A percentile compares a stretch with the other conserved stretches of the same genome.
These are phyloP conservation scores for Dissostichus mawsoni DNA, from an alignment of 2,113 vertebrate species.

Conservation along the genomic window DNA sequence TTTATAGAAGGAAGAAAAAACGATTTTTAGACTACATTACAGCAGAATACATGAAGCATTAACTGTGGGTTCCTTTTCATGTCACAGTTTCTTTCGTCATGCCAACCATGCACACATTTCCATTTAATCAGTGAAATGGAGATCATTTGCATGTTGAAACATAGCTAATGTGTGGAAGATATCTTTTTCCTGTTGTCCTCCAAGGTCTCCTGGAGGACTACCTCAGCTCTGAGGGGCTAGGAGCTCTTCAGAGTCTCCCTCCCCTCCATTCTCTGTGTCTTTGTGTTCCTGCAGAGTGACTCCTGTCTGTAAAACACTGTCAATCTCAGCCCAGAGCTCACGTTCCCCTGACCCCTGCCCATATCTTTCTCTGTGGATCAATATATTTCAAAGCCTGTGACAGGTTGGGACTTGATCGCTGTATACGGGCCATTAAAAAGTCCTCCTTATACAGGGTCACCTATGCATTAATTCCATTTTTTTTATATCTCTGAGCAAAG, in stretches of 20 bases:
- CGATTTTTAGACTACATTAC: neutral
- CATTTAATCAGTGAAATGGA: neutral
- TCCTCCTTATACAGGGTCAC: neutral
- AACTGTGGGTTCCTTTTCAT: neutral
- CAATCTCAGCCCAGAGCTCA: conserved; percentile 18
- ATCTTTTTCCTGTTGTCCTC: conserved; percentile 17
- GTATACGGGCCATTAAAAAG: neutral
- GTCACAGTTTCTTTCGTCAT: neutral
- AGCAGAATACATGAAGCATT: neutral
- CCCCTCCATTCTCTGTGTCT: conserved; percentile 4
- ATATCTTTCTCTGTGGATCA: conserved; percentile 38
- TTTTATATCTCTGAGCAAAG: neutral
- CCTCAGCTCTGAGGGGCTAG: conserved; percentile 26
- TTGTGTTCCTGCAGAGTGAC: conserved; percentile 44
- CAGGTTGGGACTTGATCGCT: conserved; percentile 17
- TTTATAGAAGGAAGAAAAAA: neutral
- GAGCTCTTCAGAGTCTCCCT: conserved; percentile 16
- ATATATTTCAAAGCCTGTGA: conserved; percentile 40
- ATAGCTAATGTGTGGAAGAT: neutral
- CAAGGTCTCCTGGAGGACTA: conserved; percentile 42
- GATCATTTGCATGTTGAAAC: conserved; percentile 13
- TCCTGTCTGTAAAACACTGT: conserved; percentile 48
- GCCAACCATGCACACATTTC: neutral
- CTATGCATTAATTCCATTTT: conserved; percentile 19
- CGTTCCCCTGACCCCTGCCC: conserved; percentile 26